phyloP scores from a whole-genome alignment of 2,113 vertebrate species.

The Thinocorus orbignyianus region DNA sequence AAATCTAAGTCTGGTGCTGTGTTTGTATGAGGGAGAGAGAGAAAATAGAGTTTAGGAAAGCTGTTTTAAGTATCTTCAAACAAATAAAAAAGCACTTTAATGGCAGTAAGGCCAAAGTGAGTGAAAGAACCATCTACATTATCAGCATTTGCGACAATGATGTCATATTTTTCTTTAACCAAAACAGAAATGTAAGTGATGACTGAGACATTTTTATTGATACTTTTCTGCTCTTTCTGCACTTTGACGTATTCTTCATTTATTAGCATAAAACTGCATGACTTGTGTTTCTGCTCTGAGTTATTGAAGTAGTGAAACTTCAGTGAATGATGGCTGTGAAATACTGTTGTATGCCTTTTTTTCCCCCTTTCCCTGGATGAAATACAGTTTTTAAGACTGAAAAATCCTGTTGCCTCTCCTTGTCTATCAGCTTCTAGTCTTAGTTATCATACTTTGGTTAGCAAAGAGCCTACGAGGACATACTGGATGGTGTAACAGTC shows the following conservation, averaged over 20 bases:
- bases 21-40: background rate
- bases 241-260: background rate
- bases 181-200: background rate
- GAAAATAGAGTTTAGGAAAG: background rate
- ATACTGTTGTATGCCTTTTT: background rate
- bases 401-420: background rate
- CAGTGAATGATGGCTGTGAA: background rate
- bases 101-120: background rate
- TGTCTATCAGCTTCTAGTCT: fast-evolving
- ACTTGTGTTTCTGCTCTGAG: background rate
- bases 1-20: background rate
- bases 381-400: background rate
- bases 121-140: background rate
- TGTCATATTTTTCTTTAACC: background rate
- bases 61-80: background rate
- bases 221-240: background rate
- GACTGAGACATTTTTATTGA: background rate
- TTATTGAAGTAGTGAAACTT: background rate
- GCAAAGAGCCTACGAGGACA: background rate
- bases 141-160: background rate
- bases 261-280: background rate
- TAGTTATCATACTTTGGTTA: background rate
- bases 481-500: background rate
- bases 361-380: background rate
- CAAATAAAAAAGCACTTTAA: background rate